Percentiles rank a stretch among this genome's conserved stretches.
Evolutionary conservation across 1,140 invertebrate genomes (phyloP).

Genomic region (Steinernema feltiae): DNA sequence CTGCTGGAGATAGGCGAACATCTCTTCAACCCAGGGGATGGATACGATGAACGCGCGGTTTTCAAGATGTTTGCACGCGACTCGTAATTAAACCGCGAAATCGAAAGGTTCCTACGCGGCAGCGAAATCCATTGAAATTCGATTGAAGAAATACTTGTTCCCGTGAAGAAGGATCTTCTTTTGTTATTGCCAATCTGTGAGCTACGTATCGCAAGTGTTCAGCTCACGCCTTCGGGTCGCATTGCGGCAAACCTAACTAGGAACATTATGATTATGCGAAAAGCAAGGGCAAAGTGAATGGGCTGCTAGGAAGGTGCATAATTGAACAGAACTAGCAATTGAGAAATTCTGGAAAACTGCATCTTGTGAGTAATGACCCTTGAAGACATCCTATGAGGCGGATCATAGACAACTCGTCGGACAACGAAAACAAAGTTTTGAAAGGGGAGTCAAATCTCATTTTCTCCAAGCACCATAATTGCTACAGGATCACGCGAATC

Average conservation of each 20-base stretch:
- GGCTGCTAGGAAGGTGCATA: too few relatives aligned
- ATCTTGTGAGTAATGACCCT: neutral
- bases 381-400: neutral
- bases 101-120: neutral
- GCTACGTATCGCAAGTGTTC: too few relatives aligned
- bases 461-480: neutral
- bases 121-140: neutral
- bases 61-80: constrained; percentile 5
- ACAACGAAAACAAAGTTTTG: neutral
- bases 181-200: neutral
- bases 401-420: neutral
- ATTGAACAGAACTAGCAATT: too few relatives aligned
- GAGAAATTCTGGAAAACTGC: neutral
- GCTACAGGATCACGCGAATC: neutral
- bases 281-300: too few relatives aligned
- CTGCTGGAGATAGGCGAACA: too few relatives aligned
- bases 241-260: too few relatives aligned
- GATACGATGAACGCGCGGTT: neutral
- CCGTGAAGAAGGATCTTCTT: neutral
- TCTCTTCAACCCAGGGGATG: neutral
- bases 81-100: constrained; percentile 8
- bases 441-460: neutral
- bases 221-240: too few relatives aligned
- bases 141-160: neutral
- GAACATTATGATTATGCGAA: too few relatives aligned